These are phyloP conservation scores for Drosophila parvula DNA, from an alignment of 1,140 invertebrate genomes.

Conservation along the genomic window DNA sequence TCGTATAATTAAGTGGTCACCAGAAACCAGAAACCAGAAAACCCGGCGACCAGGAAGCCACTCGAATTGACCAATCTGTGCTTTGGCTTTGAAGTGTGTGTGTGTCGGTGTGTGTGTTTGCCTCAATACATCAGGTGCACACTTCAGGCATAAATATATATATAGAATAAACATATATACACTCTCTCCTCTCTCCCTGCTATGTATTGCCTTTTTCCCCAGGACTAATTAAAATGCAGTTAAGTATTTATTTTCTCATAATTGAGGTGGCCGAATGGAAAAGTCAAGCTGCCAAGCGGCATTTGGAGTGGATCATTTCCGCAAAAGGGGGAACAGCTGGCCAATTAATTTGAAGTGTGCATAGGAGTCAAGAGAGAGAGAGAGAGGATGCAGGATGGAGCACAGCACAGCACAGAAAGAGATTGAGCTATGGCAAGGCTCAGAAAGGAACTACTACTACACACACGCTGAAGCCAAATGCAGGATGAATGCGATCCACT, in stretches of 20 bases:
- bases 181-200: background rate
- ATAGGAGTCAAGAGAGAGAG: slow-evolving; percentile 7
- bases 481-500: slow-evolving; percentile 3
- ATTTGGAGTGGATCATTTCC: slow-evolving; percentile 23
- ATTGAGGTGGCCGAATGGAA: slow-evolving; percentile 52
- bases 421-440: slow-evolving; percentile 5
- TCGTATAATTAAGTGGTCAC: slow-evolving; percentile 70
- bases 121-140: slow-evolving; percentile 23
- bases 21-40: slow-evolving; percentile 35
- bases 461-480: background rate
- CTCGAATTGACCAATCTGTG: slow-evolving; percentile 71
- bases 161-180: background rate
- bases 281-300: slow-evolving; percentile 32
- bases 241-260: slow-evolving; percentile 69
- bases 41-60: slow-evolving; percentile 44
- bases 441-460: background rate
- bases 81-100: slow-evolving; percentile 64
- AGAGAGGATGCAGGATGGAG: background rate
- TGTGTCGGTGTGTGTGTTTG: slow-evolving; percentile 44
- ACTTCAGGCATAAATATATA: slow-evolving; percentile 24
- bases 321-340: slow-evolving; percentile 42
- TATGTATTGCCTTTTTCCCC: slow-evolving; percentile 37
- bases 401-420: background rate
- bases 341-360: slow-evolving; percentile 52
- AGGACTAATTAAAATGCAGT: slow-evolving; percentile 63